These are phyloP conservation scores for Erpornis zantholeuca DNA, from an alignment of 2,113 vertebrate species.

Conservation along the genomic window DNA sequence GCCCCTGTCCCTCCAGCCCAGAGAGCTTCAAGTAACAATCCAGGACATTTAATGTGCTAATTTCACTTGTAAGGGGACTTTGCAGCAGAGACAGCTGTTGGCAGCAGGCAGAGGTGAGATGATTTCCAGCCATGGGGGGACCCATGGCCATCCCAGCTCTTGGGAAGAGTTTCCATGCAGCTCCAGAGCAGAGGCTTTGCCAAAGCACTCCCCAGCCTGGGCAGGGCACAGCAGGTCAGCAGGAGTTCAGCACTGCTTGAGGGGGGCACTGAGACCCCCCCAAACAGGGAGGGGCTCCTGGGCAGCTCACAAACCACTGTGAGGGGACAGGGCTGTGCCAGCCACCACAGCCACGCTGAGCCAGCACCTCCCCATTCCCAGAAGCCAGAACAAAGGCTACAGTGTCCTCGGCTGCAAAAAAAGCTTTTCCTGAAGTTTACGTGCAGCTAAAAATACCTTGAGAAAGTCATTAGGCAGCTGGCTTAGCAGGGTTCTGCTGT, in stretches of 20 bases:
- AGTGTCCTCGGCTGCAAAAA: background rate
- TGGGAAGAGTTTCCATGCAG: background rate
- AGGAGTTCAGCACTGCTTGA: background rate
- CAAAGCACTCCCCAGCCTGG: background rate
- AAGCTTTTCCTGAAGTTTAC: slow-evolving; percentile 33
- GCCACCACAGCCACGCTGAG: fast-evolving
- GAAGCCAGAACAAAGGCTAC: slow-evolving; percentile 38
- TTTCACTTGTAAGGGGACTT: background rate
- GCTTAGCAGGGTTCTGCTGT: background rate
- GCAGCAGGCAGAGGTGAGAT: background rate
- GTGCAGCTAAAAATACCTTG: slow-evolving; percentile 55
- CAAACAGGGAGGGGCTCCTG: background rate
- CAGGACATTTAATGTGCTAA: background rate
- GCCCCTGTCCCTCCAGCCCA: background rate
- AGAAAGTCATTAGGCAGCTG: background rate
- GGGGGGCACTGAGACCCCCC: background rate
- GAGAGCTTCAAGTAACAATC: background rate
- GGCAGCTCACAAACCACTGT: fast-evolving
- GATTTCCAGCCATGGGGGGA: background rate
- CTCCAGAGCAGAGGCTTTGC: background rate
- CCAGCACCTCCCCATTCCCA: background rate
- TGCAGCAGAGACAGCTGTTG: fast-evolving
- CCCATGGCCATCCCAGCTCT: background rate
- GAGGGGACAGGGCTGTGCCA: background rate
- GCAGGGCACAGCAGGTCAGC: background rate